Base-by-base conservation (phyloP, 1,140 invertebrate species). In the Globodera rostochiensis region DNA sequence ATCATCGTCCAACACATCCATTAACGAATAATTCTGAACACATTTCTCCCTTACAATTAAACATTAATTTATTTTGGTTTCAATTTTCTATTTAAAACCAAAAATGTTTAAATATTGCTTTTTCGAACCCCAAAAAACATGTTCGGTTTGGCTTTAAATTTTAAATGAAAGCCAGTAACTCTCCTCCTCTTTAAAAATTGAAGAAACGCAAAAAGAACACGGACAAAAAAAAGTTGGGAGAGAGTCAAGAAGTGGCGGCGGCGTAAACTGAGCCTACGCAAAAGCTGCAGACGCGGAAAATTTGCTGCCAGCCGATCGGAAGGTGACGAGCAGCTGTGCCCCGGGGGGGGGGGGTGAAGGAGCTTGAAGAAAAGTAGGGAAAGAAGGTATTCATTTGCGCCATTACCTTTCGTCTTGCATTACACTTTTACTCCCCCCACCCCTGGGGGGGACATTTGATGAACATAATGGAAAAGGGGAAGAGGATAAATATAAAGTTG, bases 1-100 rank as follows among this genome's bases (percentile, higher is more conserved):
- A 53, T 82, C 81, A 67, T 77, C 75, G 73, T 83, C 67, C 53
- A 82, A 15, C 45, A 47, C 21, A 13, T 82, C 82, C 81, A 82
- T 82, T n/a, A 6, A 19, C 57, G 15, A 19, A 53, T 53, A 60
- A 60, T 36, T 36, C 36, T 36, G 36, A 36, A 36, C 36, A 36
- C 36, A 36, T 36, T 36, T 36, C 36, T 36, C 36, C 36, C 36
- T 36, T 36, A 36, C 36, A 36, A 36, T 36, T 36, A 36, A 36
- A 36, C 36, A 36, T 36, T 36, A 36, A 36, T 36, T 36, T 36
- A 36, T 36, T 36, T 36, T 36, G 36, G 1, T 36, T 36, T 36
- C 36, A 36, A 36, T 36, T 36, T 36, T 36, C 36, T 36, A 36
- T 36, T 36, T 36, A 25, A 1, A 25, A 25, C 25, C 25, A 25